Base-by-base conservation (phyloP, 2,797 vertebrate genomes). In the Alexandromys oeconomus region DNA sequence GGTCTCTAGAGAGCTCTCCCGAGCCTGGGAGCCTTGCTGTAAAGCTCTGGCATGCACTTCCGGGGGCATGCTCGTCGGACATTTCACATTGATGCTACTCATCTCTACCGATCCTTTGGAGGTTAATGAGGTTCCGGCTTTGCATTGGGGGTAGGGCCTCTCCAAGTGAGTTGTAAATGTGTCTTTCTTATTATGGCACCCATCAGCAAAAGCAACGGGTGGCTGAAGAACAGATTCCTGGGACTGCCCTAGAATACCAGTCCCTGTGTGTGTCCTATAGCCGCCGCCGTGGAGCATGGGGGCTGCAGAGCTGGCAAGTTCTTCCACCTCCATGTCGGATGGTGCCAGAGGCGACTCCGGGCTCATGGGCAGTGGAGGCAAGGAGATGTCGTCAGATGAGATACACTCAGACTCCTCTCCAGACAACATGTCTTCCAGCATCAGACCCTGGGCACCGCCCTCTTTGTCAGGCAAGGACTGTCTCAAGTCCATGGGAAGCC, bases 331-430 rank as follows among this genome's bases (percentile, higher is more conserved):
- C 90, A 98, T 98, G 98, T 99, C 99, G 31, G 99, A 99, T 13
- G 98, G 99, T 34, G 98, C 94, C 34, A 98, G 96, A 86, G 98
- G 98, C 93, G 99, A 99, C 97, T 99, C 99, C 0, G 99, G 99
- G 10, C 99, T 99, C 96, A 99, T 99, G 3, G 99, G 99, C 98
- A 99, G 99, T 0, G 99, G 99, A 57, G 99, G 99, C 96, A 99
- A 98, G 85, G 99, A 99, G 95, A 99, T 99, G 98, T 99, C 99
- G 34, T 99, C 99, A 31, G 99, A 99, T 63, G 99, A 99, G 40
- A 98, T 98, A 97, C 99, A 99, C 82, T 99, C 99, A 12, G 99
- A 99, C 97, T 99, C 99, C 54, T 99, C 99, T 51, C 98, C 99
- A 0, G 99, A 99, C 61, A 98, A 96, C 48, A 97, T 97, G 90